A percentile compares a stretch with the other conserved stretches of the same genome.
These are phyloP conservation scores for Prostheceraeus crozeri DNA, from an alignment of 2,888 invertebrate species.

Conservation along the genomic window DNA sequence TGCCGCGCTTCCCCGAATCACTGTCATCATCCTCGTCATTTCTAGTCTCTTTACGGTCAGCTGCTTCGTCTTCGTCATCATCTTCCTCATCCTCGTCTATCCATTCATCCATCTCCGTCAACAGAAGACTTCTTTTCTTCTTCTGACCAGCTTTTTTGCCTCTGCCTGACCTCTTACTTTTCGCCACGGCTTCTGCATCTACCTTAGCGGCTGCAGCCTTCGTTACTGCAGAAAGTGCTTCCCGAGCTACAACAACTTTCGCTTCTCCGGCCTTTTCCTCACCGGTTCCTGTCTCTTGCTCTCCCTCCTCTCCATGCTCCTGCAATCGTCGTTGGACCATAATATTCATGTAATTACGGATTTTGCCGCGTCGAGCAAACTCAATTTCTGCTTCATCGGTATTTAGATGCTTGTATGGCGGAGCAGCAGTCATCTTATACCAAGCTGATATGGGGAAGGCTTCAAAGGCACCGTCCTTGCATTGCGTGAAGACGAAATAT, in stretches of 20 bases:
- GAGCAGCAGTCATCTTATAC: slow-evolving; percentile 84
- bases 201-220: neutral
- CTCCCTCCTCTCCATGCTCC: slow-evolving; percentile 65
- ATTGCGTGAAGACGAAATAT: slow-evolving; percentile 94
- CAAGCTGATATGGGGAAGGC: slow-evolving; percentile 91
- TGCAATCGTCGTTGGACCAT: slow-evolving; percentile 82
- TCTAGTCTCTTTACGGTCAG: slow-evolving; percentile 56
- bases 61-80: slow-evolving; percentile 54
- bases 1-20: neutral
- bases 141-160: slow-evolving; percentile 49
- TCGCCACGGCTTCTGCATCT: neutral
- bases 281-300: too few species aligned
- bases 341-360: slow-evolving; percentile 85
- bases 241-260: too few species aligned
- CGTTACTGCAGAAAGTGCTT: neutral
- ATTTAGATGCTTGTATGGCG: slow-evolving; percentile 82
- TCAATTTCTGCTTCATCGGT: slow-evolving; percentile 97
- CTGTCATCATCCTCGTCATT: slow-evolving; percentile 42
- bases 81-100: slow-evolving; percentile 41
- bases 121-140: slow-evolving; percentile 19
- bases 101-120: slow-evolving; percentile 35
- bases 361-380: slow-evolving; percentile 86
- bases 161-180: neutral
- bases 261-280: too few species aligned
- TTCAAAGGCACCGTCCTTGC: slow-evolving; percentile 85